Evolutionary conservation across 2,113 vertebrate species (phyloP).

Genomic region (Nycticebus coucang): DNA sequence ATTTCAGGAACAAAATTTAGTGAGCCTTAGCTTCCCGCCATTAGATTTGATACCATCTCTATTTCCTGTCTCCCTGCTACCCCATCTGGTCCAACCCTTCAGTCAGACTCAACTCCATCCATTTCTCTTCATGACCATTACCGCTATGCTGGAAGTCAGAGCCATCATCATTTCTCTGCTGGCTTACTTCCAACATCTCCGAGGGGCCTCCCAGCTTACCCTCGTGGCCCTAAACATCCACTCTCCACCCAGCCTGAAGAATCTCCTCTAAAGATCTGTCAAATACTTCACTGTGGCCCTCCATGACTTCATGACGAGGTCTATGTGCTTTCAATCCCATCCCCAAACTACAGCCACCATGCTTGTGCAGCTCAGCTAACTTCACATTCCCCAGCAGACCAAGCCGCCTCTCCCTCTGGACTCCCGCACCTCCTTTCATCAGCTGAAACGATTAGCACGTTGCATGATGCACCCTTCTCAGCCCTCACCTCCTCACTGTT

Average conservation of each 20-base stretch:
- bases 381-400: rapidly evolving
- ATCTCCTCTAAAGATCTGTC: background rate
- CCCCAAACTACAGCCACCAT: background rate
- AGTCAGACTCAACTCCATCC: background rate
- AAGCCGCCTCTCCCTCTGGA: no score
- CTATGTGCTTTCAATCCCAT: background rate
- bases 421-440: background rate
- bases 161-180: background rate
- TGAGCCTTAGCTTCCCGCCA: background rate
- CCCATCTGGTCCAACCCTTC: background rate
- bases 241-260: background rate
- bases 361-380: background rate
- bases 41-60: background rate
- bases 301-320: background rate
- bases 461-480: background rate
- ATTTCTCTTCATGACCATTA: background rate
- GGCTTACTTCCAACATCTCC: background rate
- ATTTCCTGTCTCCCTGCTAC: background rate
- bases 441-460: background rate
- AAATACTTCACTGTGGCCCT: background rate
- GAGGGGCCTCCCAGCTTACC: background rate
- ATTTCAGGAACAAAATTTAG: background rate
- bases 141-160: rapidly evolving
- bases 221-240: background rate
- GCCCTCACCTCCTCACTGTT: background rate